Base-by-base conservation (phyloP, 2,797 vertebrate species). In the Platalea minor region DNA sequence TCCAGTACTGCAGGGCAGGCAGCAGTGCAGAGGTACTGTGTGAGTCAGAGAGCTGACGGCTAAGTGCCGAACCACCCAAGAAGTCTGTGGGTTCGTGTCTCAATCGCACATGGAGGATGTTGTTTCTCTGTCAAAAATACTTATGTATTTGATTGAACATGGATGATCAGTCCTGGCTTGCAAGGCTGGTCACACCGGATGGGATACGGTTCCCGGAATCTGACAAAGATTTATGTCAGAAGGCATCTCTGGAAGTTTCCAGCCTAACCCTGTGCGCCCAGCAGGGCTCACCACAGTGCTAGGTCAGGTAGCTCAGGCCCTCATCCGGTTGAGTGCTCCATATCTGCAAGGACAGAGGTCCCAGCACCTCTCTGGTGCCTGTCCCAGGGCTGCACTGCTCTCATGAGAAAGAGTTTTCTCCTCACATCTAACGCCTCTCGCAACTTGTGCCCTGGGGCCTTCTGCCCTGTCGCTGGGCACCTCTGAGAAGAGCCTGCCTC, bases 241-340 rank as follows among this genome's bases (percentile, higher is more conserved):
- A 63, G 31, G 29, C 48, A 14, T 68, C 23, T 84, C 76, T 76
- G 29, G 18, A 85, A n/a, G 18, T 57, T 53, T 83, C n/a, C 35
- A 39, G 0, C 33, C 15, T 21, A 68, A 45, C 4, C 8, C 29
- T 46, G 4, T 41, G 25, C 1, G 0, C 28, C 37, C 26, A 81
- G 43, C 33, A 69, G 19, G 31, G 16, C 59, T 88, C 46, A 63
- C 20, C 28, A 8, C 37, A 82, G 11, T 0, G 0, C 8, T n/a
- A 75, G 20, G 17, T 31, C 8, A 63, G 46, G 46, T 31, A 74
- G 37, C 16, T 84, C n/a, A 76, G 59, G 33, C 18, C 23, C 17
- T 89, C 23, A 9, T 65, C 46, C 2, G 0, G 6, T 10, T 28
- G 26, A 35, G 8, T 39, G 13, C 60, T 65, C 4, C 2, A 1